phyloP scores from a whole-genome alignment of 2,888 invertebrate genomes.

The Didymodactylos carnosus region DNA sequence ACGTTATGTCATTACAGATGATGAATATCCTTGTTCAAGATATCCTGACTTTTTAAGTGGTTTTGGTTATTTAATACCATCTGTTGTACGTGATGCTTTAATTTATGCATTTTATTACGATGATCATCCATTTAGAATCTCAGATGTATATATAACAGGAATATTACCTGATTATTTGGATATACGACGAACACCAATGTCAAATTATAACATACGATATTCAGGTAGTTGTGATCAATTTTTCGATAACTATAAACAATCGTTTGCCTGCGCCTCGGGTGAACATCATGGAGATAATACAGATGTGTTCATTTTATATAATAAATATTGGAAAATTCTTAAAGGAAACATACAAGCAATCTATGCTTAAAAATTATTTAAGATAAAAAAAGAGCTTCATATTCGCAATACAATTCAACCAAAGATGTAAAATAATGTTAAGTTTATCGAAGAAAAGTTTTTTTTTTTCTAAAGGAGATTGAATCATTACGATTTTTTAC shows the following conservation, averaged over 20 bases:
- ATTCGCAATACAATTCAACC: no score
- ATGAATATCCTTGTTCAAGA: neutral
- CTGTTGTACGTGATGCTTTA: neutral
- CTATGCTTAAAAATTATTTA: no score
- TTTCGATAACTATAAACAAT: neutral
- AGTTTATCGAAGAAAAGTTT: no score
- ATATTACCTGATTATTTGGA: neutral
- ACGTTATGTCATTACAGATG: neutral
- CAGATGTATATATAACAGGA: neutral
- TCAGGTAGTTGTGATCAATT: neutral
- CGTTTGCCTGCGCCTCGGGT: neutral
- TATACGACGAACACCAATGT: neutral
- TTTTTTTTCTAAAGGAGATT: no score
- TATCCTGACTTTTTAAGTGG: neutral
- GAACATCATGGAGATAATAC: neutral
- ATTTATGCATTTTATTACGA: neutral
- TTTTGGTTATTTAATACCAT: neutral
- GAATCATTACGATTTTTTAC: no score
- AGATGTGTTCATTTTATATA: neutral
- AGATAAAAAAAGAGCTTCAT: no score
- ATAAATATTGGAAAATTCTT: neutral
- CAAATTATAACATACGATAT: neutral
- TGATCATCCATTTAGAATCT: neutral
- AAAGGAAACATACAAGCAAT: no score
- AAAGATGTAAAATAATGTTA: no score